These are phyloP conservation scores for Tetrapedia diversipes DNA, from an alignment of 2,888 invertebrate species.

Conservation along the genomic window DNA sequence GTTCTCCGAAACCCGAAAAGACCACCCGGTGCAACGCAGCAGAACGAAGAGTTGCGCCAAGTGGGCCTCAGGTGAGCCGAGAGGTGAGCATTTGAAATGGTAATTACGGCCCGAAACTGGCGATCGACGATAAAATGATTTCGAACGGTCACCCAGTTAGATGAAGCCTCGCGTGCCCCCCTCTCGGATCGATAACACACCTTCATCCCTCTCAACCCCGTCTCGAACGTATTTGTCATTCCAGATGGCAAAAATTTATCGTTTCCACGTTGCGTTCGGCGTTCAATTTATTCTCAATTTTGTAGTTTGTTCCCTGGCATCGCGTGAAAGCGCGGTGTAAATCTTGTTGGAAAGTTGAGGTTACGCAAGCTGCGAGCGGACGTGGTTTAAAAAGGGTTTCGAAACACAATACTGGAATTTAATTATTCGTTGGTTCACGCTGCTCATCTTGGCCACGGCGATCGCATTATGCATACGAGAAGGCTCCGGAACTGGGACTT, in stretches of 20 bases:
- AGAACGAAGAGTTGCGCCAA: conserved; percentile 69
- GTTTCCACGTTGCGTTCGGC: neutral
- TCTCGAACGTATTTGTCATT: conserved; percentile 9
- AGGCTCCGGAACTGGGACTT: conserved; percentile 70
- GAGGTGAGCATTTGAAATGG: conserved; percentile 81
- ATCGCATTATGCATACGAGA: conserved; percentile 80
- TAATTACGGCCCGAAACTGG: conserved; percentile 76
- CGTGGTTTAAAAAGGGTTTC: conserved; percentile 32
- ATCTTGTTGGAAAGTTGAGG: too few relatives aligned
- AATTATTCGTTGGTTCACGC: conserved; percentile 66
- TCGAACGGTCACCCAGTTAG: conserved; percentile 68
- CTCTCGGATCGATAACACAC: conserved; percentile 14
- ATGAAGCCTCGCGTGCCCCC: conserved; percentile 55
- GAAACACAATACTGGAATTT: conserved; percentile 70
- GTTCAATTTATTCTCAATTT: neutral
- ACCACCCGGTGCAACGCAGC: conserved; percentile 81
- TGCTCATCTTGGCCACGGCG: conserved; percentile 51
- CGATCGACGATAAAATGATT: conserved; percentile 77
- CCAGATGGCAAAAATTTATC: conserved; percentile 5
- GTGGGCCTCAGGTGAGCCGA: conserved; percentile 75
- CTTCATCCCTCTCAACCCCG: neutral
- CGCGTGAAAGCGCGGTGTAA: conserved; percentile 1
- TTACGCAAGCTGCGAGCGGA: too few relatives aligned
- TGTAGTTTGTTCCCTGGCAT: neutral
- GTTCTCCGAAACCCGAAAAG: conserved; percentile 74